These are phyloP conservation scores for Tyrannus savana DNA, from an alignment of 2,113 vertebrate species.

Conservation along the genomic window DNA sequence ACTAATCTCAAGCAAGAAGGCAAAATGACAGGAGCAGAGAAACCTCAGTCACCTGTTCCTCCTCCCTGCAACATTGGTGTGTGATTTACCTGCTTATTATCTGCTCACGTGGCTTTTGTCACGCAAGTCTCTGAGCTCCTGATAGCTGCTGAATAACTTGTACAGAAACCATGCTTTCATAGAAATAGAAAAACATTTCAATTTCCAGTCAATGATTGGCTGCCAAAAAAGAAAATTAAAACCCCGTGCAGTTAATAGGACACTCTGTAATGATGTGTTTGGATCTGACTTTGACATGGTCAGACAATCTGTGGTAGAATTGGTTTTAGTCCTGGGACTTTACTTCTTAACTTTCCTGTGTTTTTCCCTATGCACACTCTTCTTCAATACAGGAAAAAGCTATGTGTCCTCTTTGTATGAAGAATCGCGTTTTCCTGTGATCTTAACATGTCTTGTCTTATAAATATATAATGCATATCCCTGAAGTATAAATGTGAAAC, in stretches of 20 bases:
- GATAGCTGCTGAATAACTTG: not conserved
- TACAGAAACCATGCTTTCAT: not conserved
- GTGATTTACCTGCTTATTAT: conserved; percentile 1
- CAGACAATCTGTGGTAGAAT: not conserved
- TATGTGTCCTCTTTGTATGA: not conserved
- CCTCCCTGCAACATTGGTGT: not conserved
- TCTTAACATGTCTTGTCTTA: not conserved
- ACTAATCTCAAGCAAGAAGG: not conserved
- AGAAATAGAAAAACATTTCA: not conserved
- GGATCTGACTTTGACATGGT: not conserved
- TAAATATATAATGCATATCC: not conserved
- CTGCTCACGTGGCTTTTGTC: not conserved
- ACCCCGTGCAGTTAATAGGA: not conserved
- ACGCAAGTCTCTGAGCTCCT: not conserved
- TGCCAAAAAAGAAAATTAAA: not conserved
- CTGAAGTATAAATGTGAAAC: not conserved
- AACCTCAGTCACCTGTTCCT: not conserved
- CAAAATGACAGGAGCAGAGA: not conserved
- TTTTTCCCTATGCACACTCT: not conserved
- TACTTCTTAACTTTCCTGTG: not conserved
- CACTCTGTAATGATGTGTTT: not conserved
- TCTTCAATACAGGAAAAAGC: not conserved
- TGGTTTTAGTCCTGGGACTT: not conserved
- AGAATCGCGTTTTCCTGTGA: not conserved
- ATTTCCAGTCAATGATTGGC: not conserved